These are phyloP conservation scores for Corbicula japonica DNA, from an alignment of 2,888 invertebrate species.

Conservation along the genomic window DNA sequence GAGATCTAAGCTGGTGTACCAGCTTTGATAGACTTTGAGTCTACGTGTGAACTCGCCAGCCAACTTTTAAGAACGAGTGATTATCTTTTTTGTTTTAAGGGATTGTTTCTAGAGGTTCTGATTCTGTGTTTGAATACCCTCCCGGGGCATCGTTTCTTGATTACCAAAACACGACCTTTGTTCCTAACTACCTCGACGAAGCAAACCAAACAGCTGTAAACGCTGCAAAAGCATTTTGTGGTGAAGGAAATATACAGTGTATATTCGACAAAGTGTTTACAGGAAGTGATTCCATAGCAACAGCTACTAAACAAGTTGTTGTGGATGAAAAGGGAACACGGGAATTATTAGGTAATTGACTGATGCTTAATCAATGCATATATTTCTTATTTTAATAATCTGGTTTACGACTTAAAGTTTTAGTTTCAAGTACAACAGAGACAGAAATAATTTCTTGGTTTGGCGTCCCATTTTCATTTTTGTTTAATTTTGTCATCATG, in stretches of 20 bases:
- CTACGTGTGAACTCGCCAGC: no score
- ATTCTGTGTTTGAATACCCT: conserved; percentile 53
- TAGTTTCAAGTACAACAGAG: no score
- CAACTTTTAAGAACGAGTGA: no score
- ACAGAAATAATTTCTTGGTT: no score
- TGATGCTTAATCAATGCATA: no score
- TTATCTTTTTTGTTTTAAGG: conserved; percentile 53
- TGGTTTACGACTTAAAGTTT: no score
- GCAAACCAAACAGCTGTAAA: conserved; percentile 4
- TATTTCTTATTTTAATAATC: no score
- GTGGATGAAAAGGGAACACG: conserved; percentile 9
- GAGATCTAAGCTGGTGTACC: no score
- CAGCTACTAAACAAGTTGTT: neutral
- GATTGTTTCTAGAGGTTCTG: conserved; percentile 28
- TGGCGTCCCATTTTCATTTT: no score
- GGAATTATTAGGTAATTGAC: conserved; percentile 6
- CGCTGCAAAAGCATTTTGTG: conserved; percentile 43
- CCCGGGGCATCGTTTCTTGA: conserved; percentile 25
- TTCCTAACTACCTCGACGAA: conserved; percentile 65
- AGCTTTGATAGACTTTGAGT: no score
- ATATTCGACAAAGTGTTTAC: conserved; percentile 45
- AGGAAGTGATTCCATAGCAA: conserved; percentile 14
- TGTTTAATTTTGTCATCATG: no score
- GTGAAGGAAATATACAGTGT: conserved; percentile 22
- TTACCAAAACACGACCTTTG: conserved; percentile 42